A percentile compares a stretch with the other conserved stretches of the same genome.
These are phyloP conservation scores for Pachyrhynchus sulphureomaculatus DNA, from an alignment of 1,140 invertebrate species.

Conservation along the genomic window DNA sequence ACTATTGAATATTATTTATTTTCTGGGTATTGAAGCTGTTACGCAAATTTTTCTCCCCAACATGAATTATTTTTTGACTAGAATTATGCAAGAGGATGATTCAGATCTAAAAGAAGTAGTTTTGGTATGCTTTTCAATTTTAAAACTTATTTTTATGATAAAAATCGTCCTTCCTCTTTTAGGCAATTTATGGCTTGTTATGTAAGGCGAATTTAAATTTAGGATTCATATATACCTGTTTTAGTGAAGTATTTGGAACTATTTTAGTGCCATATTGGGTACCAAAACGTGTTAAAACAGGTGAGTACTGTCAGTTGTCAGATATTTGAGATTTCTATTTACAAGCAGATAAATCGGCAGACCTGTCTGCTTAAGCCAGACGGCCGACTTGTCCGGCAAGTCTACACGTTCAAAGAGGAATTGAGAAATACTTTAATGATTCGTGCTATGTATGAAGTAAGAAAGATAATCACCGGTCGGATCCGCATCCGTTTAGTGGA, in stretches of 20 bases:
- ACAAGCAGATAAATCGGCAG: no score
- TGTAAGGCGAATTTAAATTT: slow-evolving; percentile 22
- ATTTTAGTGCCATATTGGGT: slow-evolving; percentile 24
- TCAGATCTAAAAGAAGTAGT: slow-evolving; percentile 29
- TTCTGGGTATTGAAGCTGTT: slow-evolving; percentile 41
- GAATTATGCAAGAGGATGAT: slow-evolving; percentile 19
- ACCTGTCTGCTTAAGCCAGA: no score
- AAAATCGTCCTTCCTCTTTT: neutral
- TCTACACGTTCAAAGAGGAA: no score
- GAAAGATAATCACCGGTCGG: no score
- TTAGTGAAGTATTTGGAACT: slow-evolving; percentile 26
- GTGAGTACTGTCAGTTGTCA: neutral
- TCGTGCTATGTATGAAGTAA: no score
- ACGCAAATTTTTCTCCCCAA: slow-evolving; percentile 36
- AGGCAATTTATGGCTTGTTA: slow-evolving; percentile 33
- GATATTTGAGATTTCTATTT: no score
- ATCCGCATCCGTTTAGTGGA: no score
- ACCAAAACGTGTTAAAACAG: slow-evolving; percentile 1
- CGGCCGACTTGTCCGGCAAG: no score
- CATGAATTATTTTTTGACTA: slow-evolving; percentile 33
- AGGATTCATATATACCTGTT: slow-evolving; percentile 12
- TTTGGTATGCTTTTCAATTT: slow-evolving; percentile 34
- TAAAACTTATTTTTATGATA: no score
- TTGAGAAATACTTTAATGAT: no score
- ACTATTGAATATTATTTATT: slow-evolving; percentile 38